A percentile compares a stretch with the other conserved stretches of the same genome.
Conservation (phyloP, 1,140 invertebrate species). For the Orussus abietinus region DNA sequence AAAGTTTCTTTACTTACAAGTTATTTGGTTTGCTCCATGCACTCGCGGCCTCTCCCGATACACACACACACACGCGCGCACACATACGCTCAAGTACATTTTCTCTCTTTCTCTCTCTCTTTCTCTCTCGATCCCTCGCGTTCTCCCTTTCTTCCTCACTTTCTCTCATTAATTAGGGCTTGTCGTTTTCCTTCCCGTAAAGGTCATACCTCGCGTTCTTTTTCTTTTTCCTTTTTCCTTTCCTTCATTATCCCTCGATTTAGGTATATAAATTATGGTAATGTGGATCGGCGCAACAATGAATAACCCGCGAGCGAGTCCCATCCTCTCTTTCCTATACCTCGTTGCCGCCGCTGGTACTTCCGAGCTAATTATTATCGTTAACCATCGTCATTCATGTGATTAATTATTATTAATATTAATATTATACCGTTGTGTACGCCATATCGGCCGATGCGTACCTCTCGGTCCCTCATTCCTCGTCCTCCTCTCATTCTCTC, state of each 20-base stretch:
- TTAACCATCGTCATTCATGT: too few relatives aligned
- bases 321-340: not conserved
- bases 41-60: too few relatives aligned
- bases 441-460: too few relatives aligned
- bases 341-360: too few relatives aligned
- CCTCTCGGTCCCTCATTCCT: too few relatives aligned
- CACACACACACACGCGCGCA: too few relatives aligned
- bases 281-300: slow-evolving; percentile 51
- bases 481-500: too few relatives aligned
- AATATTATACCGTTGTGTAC: too few relatives aligned
- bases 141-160: not conserved
- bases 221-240: not conserved
- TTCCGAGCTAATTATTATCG: too few relatives aligned
- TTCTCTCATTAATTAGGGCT: too few relatives aligned
- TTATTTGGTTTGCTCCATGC: slow-evolving; percentile 47
- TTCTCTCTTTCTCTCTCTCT: slow-evolving; percentile 13
- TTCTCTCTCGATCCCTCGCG: slow-evolving; percentile 12
- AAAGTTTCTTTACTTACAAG: slow-evolving; percentile 45
- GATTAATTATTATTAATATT: slow-evolving; percentile 41
- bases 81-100: slow-evolving; percentile 37
- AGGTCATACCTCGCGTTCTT: too few relatives aligned
- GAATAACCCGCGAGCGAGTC: slow-evolving; percentile 11
- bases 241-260: slow-evolving; percentile 15
- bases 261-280: slow-evolving; percentile 55
- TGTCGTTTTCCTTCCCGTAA: too few relatives aligned